Evolutionary conservation across 2,113 vertebrate genomes (phyloP).

Genomic region (Coregonus clupeaformis): DNA sequence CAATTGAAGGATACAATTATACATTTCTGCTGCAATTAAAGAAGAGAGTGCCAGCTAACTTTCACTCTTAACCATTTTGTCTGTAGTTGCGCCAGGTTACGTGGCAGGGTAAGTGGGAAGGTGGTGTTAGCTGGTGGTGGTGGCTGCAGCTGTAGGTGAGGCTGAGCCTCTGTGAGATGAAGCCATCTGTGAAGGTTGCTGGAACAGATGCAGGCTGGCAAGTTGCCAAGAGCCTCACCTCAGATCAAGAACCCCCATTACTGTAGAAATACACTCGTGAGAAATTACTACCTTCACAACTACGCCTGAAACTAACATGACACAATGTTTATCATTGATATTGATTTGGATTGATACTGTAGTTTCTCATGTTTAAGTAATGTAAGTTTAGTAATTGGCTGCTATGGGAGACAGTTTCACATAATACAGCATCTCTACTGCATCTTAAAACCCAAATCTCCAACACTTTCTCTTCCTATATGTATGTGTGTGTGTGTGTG

Average conservation of each 20-base stretch:
- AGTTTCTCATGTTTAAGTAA: too few relatives aligned
- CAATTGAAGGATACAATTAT: neutral
- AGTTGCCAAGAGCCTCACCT: neutral
- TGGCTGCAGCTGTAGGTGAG: conserved; percentile 49
- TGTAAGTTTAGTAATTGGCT: too few relatives aligned
- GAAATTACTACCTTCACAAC: too few relatives aligned
- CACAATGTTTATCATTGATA: too few relatives aligned
- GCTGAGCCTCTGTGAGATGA: conserved; percentile 26
- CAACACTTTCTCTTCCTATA: too few relatives aligned
- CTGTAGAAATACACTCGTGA: too few relatives aligned
- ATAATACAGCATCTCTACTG: too few relatives aligned
- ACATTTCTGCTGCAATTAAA: neutral
- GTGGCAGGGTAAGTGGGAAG: conserved; percentile 38
- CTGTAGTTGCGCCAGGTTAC: conserved; percentile 58
- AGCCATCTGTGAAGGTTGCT: conserved; percentile 26
- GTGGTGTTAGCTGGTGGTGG: conserved; percentile 15
- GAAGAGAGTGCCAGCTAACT: neutral
- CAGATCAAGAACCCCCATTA: neutral
- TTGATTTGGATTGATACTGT: too few relatives aligned
- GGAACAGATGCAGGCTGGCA: conserved; percentile 24
- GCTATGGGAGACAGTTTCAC: too few relatives aligned
- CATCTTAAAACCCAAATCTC: too few relatives aligned
- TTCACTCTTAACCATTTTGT: conserved; percentile 43
- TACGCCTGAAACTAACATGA: too few relatives aligned
- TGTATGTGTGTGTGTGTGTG: too few relatives aligned